These are phyloP conservation scores for Zophobas atratus DNA, from an alignment of 1,140 invertebrate genomes.

Conservation along the genomic window DNA sequence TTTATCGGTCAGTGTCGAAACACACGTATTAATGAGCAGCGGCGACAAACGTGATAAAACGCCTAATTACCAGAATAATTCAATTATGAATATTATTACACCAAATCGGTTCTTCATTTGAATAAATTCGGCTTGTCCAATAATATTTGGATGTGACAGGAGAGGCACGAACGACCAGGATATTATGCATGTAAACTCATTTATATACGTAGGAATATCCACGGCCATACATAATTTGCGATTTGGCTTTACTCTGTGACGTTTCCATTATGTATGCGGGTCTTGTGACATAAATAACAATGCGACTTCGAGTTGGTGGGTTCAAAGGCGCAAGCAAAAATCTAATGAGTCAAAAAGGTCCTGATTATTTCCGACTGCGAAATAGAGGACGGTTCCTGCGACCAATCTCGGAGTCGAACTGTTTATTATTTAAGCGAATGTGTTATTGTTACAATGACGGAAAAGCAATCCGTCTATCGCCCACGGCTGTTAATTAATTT, in stretches of 20 bases:
- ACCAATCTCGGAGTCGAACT: background rate
- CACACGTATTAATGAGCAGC: conserved; percentile 19
- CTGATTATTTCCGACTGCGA: conserved; percentile 23
- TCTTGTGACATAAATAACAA: conserved; percentile 46
- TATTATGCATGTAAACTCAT: conserved; percentile 39
- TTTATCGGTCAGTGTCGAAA: conserved; percentile 33
- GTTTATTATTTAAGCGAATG: too few relatives aligned
- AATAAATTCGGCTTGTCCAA: conserved; percentile 5
- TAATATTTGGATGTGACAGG: background rate
- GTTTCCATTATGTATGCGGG: conserved; percentile 45
- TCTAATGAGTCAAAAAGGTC: conserved; percentile 38
- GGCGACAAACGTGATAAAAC: conserved; percentile 25
- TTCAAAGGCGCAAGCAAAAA: conserved; percentile 37
- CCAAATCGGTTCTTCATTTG: conserved; percentile 20
- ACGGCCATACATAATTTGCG: conserved; percentile 45
- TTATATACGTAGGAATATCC: conserved; percentile 43
- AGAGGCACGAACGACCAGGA: background rate
- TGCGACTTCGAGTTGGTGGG: conserved; percentile 36
- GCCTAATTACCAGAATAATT: conserved; percentile 30
- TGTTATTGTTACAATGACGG: too few relatives aligned
- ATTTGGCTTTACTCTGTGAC: conserved; percentile 36
- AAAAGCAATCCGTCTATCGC: too few relatives aligned
- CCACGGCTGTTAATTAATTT: too few relatives aligned
- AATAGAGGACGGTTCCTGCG: conserved; percentile 1
- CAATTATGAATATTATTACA: conserved; percentile 37